Evolutionary conservation across 1,140 invertebrate genomes (phyloP), one percentile per base, ranked within the genome.

Genomic region (Doryteuthis pealeii): DNA sequence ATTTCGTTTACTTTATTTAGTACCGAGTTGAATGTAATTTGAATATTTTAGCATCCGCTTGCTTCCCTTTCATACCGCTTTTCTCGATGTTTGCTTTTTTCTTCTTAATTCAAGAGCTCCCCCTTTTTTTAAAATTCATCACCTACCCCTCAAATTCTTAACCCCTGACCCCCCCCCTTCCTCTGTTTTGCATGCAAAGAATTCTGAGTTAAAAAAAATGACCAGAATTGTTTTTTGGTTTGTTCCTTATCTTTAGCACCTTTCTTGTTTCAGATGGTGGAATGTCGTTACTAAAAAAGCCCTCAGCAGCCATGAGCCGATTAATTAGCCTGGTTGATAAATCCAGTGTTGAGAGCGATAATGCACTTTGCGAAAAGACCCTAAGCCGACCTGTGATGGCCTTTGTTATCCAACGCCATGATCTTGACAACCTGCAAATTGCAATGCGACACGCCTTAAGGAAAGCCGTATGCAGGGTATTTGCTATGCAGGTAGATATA

Each of bases 401-500:
- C 1, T 97, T 97, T 81, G 91, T 96, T 26, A 90, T 94, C 14
- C 94, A 96, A 81, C 91, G 94, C 73, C 94, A 96, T 82, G 94
- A 97, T 84, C 89, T 97, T 26, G 92, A 93, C 32, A 91, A 92
- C 31, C 82, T 97, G 8, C 92, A 93, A 78, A 88, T 93, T 15
- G 92, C 93, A n/a, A 95, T 96, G 93, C 92, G 92, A 76, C 92
- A 94, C 76, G 93, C 94, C 1, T 84, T 96, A 1, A 88, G 94
- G 71, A 94, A 94, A 81, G 93, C 95, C 10, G 92, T 94, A 1
- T 96, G 94, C 83, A 89, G 95, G 76, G 93, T 95, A 12, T 96
- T 95, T 84, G 94, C 94, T 1, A 92, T 96, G 91, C 92, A 93
- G 89, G 90, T 91, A 66, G 70, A 40, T 3, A 5, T 40, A 79